Base-by-base conservation (phyloP, 1,140 invertebrate genomes). In the Episyrphus balteatus region DNA sequence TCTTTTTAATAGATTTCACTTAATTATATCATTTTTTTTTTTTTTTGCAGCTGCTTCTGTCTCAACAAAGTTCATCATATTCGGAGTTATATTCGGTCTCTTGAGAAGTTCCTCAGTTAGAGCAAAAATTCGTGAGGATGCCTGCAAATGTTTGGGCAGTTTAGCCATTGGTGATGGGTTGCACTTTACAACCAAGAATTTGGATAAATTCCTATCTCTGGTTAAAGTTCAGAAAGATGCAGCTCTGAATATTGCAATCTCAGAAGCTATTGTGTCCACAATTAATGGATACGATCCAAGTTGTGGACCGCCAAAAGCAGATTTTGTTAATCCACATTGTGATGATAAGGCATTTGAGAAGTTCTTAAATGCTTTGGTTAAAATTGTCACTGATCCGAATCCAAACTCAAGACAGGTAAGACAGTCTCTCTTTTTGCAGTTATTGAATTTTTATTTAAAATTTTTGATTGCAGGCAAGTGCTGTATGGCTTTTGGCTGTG, bases 331-430 rank as follows among this genome's bases (percentile, higher is more conserved):
- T 52, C 12, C 42, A 0, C 56, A 67, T 38, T 67, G 62, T 49
- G 52, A 77, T 48, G 75, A 83, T 51, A 65, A 75, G 43, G 59
- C 78, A 3, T 69, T 90, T 12, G 73, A 77, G 38, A 80, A 80
- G 71, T 71, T 92, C 39, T 58, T 91, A 5, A 71, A 75, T 33
- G 74, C 83, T 55, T 66, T 94, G 15, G 74, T 93, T 31, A 75
- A 76, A 34, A 75, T 82, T 50, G 78, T 83, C 1, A 67, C 68
- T 51, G 78, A 82, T 56, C 75, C 81, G 0, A 90, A 95, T 75
- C 90, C 88, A 6, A 85, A 90, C 63, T 82, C 86, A 6, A 78
- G 88, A 72, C 88, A 92, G 75, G 86, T 80, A 55, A 59, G 55
- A 53, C 40, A 51, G 30, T 38, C 19, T 30, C 17, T 43, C 5